Evolutionary conservation across 1,140 invertebrate genomes (phyloP), one percentile per base, ranked within the genome.

Genomic region (Matsumurasca onukii): DNA sequence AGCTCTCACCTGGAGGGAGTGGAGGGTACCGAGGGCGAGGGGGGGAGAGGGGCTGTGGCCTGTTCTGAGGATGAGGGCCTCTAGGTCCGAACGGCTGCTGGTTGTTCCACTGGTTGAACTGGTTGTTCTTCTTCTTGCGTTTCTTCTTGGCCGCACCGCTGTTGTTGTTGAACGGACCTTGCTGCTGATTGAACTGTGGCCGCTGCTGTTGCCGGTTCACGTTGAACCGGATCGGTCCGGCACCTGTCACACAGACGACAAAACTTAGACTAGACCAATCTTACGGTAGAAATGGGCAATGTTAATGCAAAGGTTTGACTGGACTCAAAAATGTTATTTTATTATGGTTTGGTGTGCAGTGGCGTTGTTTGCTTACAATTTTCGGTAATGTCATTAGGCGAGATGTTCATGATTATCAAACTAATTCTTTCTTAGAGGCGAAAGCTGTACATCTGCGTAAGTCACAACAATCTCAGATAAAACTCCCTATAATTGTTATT

Each of bases 131-230:
- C 24, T 45, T 39, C 31, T 45, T 65, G 2, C 62, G 27, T 48
- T 65, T 65, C 39, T 65, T 65, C 34, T 65, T 65, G 31, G 62
- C 20, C 20, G 27, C n/a, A 24, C 62, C 62, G 48, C 62, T 65
- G 61, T 63, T 63, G n/a, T 63, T 63, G 30, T 34, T 34, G 22
- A 63, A 31, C 30, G 30, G 29, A n/a, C n/a, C n/a, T n/a, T n/a
- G n/a, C 25, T 27, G 57, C 5, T 39, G 13, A 17, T 15, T 34
- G 31, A 48, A 48, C n/a, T 20, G 20, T 24, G 24, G 31, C 27
- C 3, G 15, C 2, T 3, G 27, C 27, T n/a, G 62, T 59, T 59
- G 55, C 48, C 39, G 31, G 22, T 31, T 48, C 62, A 65, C 48
- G 62, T 65, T 65, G 62, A 65, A 65, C 25, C 39, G n/a, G 9